Conservation (phyloP, 1,140 invertebrate genomes). For the Agrypnia vestita region DNA sequence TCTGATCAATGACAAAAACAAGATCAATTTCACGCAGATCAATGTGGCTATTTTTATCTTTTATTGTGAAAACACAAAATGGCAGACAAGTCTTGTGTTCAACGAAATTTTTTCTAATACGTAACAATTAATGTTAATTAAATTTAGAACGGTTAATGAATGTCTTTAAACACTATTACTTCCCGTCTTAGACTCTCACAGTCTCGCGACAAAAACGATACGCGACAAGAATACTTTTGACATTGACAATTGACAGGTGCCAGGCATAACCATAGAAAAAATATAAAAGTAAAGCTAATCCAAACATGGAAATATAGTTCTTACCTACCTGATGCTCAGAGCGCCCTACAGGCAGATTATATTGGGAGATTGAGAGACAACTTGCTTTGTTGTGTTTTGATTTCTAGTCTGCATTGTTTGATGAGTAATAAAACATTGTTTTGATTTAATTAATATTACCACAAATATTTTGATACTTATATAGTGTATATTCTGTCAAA, state of each 20-base stretch:
- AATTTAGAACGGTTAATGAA: slow-evolving; percentile 4
- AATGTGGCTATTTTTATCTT: slow-evolving; percentile 32
- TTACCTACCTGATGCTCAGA: no score
- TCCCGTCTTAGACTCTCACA: background rate
- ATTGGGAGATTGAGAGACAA: no score
- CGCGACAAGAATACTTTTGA: slow-evolving; percentile 18
- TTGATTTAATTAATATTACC: no score
- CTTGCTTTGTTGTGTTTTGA: no score
- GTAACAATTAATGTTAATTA: background rate
- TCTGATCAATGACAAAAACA: slow-evolving; percentile 12
- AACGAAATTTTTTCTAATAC: background rate
- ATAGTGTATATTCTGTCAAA: no score
- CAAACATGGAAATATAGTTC: no score
- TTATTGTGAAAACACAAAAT: slow-evolving; percentile 41
- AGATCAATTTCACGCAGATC: background rate
- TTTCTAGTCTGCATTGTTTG: no score
- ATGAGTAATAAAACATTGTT: no score
- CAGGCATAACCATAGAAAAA: slow-evolving; percentile 28
- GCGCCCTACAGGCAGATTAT: no score
- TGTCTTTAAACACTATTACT: background rate
- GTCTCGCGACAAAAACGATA: background rate
- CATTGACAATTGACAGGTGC: slow-evolving; percentile 42
- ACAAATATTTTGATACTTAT: no score
- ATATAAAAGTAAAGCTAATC: background rate
- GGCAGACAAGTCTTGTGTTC: slow-evolving; percentile 24